phyloP scores from a whole-genome alignment of 2,888 invertebrate genomes.

The Pseudoips prasinana region DNA sequence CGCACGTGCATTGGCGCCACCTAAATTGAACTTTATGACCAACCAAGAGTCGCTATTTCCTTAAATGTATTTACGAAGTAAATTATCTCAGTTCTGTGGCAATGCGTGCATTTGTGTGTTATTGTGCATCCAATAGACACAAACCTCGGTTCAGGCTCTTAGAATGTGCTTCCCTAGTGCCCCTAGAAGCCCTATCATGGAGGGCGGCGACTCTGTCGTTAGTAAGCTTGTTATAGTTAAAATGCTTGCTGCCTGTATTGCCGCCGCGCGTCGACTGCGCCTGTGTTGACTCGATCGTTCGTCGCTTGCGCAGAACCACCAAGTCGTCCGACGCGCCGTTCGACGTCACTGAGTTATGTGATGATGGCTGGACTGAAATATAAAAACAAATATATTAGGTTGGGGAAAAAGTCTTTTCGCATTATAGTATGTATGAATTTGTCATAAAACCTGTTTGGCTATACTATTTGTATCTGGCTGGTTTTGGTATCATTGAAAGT shows the following conservation, averaged over 20 bases:
- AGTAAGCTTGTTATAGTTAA: conserved; percentile 90
- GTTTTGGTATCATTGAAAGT: too few relatives aligned
- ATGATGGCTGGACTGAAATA: conserved; percentile 23
- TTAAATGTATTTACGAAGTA: too few relatives aligned
- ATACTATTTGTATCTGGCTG: too few relatives aligned
- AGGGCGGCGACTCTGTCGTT: conserved; percentile 82
- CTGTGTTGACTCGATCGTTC: conserved; percentile 72
- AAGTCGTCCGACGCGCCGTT: conserved; percentile 51
- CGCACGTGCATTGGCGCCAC: too few relatives aligned
- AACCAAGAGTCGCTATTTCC: too few relatives aligned
- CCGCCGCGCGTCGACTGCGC: conserved; percentile 59
- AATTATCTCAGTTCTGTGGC: too few relatives aligned
- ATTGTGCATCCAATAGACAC: background rate
- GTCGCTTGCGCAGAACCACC: conserved; percentile 60
- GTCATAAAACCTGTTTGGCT: too few relatives aligned
- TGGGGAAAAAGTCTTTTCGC: too few relatives aligned
- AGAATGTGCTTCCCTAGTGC: conserved; percentile 55
- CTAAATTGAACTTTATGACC: too few relatives aligned
- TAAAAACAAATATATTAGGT: too few relatives aligned
- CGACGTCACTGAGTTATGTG: conserved; percentile 24
- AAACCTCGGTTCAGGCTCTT: conserved; percentile 64
- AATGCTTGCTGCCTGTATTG: conserved; percentile 84
- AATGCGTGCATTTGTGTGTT: too few relatives aligned
- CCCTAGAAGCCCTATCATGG: conserved; percentile 38
- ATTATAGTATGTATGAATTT: too few relatives aligned